Conservation (phyloP, 2,113 vertebrate species). For the Etheostoma cragini region DNA sequence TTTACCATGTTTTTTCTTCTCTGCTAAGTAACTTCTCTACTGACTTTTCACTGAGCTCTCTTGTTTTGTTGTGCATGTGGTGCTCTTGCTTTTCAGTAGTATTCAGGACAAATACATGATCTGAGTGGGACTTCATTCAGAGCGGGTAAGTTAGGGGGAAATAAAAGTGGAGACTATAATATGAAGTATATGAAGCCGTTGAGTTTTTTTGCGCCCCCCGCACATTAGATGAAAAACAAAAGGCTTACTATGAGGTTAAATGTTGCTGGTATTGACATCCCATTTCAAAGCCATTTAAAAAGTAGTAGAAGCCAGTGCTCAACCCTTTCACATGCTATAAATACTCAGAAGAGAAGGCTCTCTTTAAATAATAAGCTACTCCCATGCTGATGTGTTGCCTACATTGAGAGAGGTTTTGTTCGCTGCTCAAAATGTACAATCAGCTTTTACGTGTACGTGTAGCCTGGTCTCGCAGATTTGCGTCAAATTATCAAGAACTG, state of each 20-base stretch:
- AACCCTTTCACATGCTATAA: not conserved
- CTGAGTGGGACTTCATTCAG: conserved; percentile 20
- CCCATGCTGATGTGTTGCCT: not conserved
- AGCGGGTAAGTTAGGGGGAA: conserved; percentile 4
- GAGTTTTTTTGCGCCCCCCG: no score
- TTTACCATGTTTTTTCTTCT: conserved; percentile 48
- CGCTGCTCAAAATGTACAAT: not conserved
- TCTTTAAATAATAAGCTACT: not conserved
- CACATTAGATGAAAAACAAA: not conserved
- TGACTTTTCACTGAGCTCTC: conserved; percentile 49
- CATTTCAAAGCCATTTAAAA: not conserved
- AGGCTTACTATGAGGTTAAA: not conserved
- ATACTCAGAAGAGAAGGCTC: not conserved
- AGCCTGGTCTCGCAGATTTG: no score
- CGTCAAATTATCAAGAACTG: no score
- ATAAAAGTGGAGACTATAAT: not conserved
- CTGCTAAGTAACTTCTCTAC: conserved; percentile 36
- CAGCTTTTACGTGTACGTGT: no score
- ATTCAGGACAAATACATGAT: conserved; percentile 18
- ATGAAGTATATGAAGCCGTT: not conserved
- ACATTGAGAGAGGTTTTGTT: not conserved
- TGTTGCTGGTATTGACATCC: not conserved
- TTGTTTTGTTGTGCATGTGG: conserved; percentile 42
- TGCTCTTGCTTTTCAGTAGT: conserved; percentile 11
- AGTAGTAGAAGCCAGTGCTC: not conserved